phyloP scores from a whole-genome alignment of 2,113 vertebrate species.

The Notothenia coriiceps region DNA sequence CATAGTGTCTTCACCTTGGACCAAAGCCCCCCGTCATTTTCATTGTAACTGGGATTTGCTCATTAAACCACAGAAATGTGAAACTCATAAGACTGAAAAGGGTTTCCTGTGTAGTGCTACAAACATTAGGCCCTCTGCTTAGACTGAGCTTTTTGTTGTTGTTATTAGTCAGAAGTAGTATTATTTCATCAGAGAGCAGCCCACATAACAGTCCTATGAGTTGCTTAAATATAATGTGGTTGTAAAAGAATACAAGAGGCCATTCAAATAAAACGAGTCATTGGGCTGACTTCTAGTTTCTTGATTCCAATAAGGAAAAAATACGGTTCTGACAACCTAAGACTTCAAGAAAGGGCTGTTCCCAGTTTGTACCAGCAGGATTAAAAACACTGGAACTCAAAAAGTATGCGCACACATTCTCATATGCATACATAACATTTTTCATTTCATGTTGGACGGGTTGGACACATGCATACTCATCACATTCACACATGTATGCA shows the following conservation, averaged over 20 bases:
- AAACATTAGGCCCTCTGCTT: slow-evolving; percentile 20
- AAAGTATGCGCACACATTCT: slow-evolving; percentile 25
- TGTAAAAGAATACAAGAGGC: slow-evolving; percentile 26
- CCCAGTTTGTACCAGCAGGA: slow-evolving; percentile 60
- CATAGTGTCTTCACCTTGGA: slow-evolving; percentile 14
- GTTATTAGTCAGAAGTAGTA: slow-evolving; percentile 11
- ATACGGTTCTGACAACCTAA: slow-evolving; percentile 7
- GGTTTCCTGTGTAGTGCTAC: not conserved
- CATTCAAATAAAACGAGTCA: slow-evolving; percentile 4
- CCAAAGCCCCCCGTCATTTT: not conserved
- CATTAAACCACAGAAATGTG: slow-evolving; percentile 22
- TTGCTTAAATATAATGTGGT: slow-evolving; percentile 27
- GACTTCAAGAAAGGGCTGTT: slow-evolving; percentile 27
- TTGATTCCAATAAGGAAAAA: slow-evolving; percentile 4
- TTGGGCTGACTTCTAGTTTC: not conserved
- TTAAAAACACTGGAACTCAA: slow-evolving; percentile 23
- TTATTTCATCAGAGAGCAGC: not conserved
- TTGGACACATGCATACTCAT: slow-evolving; percentile 50
- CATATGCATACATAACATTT: slow-evolving; percentile 12
- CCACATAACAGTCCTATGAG: slow-evolving; percentile 3
- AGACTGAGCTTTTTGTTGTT: not conserved
- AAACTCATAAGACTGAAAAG: slow-evolving; percentile 17
- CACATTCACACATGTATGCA: slow-evolving; percentile 50
- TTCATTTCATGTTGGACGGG: not conserved
- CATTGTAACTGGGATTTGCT: slow-evolving; percentile 17